Evolutionary conservation across 2,797 vertebrate genomes (phyloP).

Genomic region (Pogonophryne albipinna): DNA sequence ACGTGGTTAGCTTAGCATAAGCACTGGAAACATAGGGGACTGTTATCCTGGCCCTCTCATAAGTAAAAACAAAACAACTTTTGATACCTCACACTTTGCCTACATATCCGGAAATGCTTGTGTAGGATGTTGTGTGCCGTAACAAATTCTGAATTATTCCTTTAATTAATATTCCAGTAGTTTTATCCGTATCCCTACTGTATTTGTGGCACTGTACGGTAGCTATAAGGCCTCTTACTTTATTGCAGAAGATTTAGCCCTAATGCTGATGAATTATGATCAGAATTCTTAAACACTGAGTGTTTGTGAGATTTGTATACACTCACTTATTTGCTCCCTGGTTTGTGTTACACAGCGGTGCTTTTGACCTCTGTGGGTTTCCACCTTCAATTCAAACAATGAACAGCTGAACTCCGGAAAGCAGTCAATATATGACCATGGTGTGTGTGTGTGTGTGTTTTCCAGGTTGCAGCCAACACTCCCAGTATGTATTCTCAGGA

Average conservation of each 20-base stretch:
- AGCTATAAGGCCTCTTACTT: too few relatives aligned
- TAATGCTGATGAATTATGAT: not conserved
- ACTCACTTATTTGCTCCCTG: not conserved
- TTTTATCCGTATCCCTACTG: too few relatives aligned
- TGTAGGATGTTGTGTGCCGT: too few relatives aligned
- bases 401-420: conserved; percentile 4
- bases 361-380: conserved; percentile 1
- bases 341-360: not conserved
- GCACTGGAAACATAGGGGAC: too few relatives aligned
- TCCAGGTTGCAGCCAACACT: conserved; percentile 97
- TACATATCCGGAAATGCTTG: too few relatives aligned
- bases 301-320: not conserved
- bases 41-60: too few relatives aligned
- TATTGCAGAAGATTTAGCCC: not conserved
- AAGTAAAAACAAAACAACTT: too few relatives aligned
- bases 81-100: too few relatives aligned
- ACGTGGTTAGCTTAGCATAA: too few relatives aligned
- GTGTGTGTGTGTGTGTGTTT: conserved; percentile 36
- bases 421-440: not conserved
- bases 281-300: not conserved
- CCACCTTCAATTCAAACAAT: conserved; percentile 1
- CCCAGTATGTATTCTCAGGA: conserved; percentile 99
- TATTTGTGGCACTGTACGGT: not conserved
- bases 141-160: too few relatives aligned
- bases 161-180: too few relatives aligned